These are phyloP conservation scores for Orius insidiosus DNA, from an alignment of 1,140 invertebrate species.

Conservation along the genomic window DNA sequence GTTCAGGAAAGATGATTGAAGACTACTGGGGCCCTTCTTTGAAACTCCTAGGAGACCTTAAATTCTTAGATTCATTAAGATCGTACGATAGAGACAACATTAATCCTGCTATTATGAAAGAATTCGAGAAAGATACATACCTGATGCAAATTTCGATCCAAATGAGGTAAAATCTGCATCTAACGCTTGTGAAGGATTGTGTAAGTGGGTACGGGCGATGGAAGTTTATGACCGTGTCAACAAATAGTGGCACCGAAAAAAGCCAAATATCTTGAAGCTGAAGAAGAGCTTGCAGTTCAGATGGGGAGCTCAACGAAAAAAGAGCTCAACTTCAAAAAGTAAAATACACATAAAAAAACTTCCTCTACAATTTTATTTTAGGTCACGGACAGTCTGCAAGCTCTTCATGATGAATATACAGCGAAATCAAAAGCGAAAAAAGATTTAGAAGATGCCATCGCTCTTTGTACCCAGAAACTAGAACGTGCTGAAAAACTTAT, in stretches of 20 bases:
- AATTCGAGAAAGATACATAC: constrained; percentile 75
- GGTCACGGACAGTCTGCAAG: constrained; percentile 79
- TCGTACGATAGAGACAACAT: constrained; percentile 88
- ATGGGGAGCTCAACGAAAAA: constrained; percentile 84
- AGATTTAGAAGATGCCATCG: constrained; percentile 84
- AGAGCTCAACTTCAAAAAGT: constrained; percentile 59
- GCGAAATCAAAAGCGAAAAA: constrained; percentile 93
- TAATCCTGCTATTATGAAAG: constrained; percentile 61
- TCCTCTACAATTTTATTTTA: constrained; percentile 28
- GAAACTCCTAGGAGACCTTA: constrained; percentile 82
- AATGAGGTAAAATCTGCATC: constrained; percentile 77
- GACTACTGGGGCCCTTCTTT: constrained; percentile 88
- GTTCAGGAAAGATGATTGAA: constrained; percentile 59
- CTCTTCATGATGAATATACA: constrained; percentile 89
- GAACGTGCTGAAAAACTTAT: constrained; percentile 75
- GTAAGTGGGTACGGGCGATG: constrained; percentile 84
- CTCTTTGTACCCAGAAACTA: constrained; percentile 78
- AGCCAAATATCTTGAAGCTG: constrained; percentile 59
- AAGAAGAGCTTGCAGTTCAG: constrained; percentile 62
- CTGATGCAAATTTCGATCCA: constrained; percentile 82
- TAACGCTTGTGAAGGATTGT: constrained; percentile 81
- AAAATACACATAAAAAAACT: too few relatives aligned
- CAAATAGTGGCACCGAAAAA: constrained; percentile 92
- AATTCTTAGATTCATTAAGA: constrained; percentile 73
- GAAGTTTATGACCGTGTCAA: constrained; percentile 88